Percentiles rank a stretch among this genome's conserved stretches.
These are phyloP conservation scores for Pocota personata DNA, from an alignment of 2,888 invertebrate species.

Conservation along the genomic window DNA sequence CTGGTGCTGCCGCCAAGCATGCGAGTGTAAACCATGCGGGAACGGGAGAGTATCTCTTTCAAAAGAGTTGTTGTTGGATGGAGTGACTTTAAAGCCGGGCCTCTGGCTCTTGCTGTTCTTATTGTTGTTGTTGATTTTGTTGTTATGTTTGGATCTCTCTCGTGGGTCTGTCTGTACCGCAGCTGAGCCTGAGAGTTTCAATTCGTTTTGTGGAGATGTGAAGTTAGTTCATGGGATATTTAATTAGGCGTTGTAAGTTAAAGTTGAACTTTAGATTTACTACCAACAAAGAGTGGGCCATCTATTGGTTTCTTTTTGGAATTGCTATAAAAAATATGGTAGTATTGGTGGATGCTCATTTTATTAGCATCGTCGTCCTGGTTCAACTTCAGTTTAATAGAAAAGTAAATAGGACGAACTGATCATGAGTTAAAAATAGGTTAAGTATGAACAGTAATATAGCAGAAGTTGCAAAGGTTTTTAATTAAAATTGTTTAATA, in stretches of 20 bases:
- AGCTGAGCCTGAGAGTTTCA: background rate
- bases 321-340: no score
- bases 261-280: background rate
- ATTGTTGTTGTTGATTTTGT: conserved; percentile 9
- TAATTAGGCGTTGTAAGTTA: background rate
- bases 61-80: background rate
- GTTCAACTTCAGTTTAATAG: no score
- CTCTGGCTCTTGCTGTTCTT: conserved; percentile 11
- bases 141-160: conserved; percentile 46
- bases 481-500: no score
- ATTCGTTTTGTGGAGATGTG: background rate
- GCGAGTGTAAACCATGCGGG: background rate
- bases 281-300: no score
- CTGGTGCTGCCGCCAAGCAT: background rate
- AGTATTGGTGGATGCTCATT: no score
- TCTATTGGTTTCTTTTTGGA: no score
- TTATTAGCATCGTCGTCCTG: no score
- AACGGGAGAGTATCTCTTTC: conserved; percentile 20
- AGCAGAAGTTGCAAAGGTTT: no score
- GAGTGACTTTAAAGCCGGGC: conserved; percentile 22
- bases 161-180: conserved; percentile 6
- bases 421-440: no score
- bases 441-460: no score
- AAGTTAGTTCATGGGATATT: background rate
- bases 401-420: no score